Base-by-base conservation (phyloP, 2,797 vertebrate species). In the Nyctalus aviator region DNA sequence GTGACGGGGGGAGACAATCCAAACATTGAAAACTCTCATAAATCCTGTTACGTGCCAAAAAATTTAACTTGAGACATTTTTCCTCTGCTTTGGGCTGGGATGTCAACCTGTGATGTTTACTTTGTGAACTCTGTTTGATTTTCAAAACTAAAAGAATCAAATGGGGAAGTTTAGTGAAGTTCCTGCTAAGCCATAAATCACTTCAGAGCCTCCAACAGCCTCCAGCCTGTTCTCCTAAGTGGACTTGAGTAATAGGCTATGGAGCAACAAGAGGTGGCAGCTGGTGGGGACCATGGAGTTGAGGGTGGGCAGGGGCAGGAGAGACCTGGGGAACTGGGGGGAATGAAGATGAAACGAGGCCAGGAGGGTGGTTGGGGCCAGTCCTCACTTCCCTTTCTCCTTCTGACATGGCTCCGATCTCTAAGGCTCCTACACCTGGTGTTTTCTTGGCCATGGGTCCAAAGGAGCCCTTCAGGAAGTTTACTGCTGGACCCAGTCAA, bases 81-180 rank as follows among this genome's bases (percentile, higher is more conserved):
- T 96, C 97, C 93, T 94, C 89, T 86, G 96, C 96, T 96, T 95
- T 57, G 84, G 95, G 76, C 90, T 96, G 95, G 87, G n/a, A 89
- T 93, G 96, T 96, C 95, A 96, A 95, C 96, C 95, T 27, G 84
- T n/a, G 92, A 96, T 96, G 96, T 97, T 95, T 96, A 95, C 85
- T 96, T 97, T 96, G 50, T 92, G 93, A 96, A 97, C 95, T 96
- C 17, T 91, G 96, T 96, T 97, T 97, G 96, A 94, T 97, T 97
- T 97, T 95, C 81, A 86, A 84, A 96, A 93, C 53, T 79, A 59
- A 91, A 94, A 91, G 92, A 93, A 97, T 82, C 81, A 92, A 88
- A 90, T 85, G 83, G 95, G 95, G 95, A 97, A 96, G 95, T 95
- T 96, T 69, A 76, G 93, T 50, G 73, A 94, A 91, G 88, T 94